phyloP scores from a whole-genome alignment of 2,797 vertebrate species.

The Helarctos malayanus region DNA sequence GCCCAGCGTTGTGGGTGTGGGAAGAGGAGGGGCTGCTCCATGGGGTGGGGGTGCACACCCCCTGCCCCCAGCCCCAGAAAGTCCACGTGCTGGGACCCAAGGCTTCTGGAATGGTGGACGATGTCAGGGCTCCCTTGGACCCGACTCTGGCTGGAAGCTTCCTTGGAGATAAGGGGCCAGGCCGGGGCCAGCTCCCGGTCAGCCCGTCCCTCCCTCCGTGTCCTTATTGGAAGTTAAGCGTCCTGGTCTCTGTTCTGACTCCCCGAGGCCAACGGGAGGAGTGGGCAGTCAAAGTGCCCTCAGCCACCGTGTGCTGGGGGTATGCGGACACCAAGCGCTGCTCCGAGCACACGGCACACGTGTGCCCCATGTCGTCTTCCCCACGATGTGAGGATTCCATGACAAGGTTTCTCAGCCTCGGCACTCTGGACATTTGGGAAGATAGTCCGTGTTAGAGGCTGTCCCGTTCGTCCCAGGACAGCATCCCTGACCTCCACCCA shows the following conservation, averaged over 20 bases:
- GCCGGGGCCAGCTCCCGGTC: not conserved
- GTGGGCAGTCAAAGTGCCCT: accelerated
- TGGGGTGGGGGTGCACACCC: accelerated
- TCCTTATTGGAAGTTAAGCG: not conserved
- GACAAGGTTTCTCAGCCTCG: accelerated
- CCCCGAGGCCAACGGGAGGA: not conserved
- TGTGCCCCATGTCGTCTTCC: accelerated
- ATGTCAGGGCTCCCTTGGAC: not conserved
- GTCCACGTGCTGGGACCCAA: accelerated
- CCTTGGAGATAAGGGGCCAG: not conserved
- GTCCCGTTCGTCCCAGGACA: no score
- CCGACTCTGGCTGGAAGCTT: not conserved
- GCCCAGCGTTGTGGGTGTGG: accelerated
- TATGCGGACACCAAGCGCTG: accelerated
- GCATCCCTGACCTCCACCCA: not conserved
- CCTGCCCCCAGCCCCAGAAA: not conserved
- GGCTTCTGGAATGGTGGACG: accelerated
- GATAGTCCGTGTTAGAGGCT: accelerated
- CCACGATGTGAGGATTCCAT: accelerated
- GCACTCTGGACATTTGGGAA: accelerated
- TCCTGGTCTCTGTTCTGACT: not conserved
- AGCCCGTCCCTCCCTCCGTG: accelerated
- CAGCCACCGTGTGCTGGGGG: accelerated
- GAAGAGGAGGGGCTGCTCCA: not conserved
- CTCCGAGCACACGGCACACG: accelerated